Conservation (phyloP, 92 coral and sea anemone genomes). For the Phenganax subtilis region DNA sequence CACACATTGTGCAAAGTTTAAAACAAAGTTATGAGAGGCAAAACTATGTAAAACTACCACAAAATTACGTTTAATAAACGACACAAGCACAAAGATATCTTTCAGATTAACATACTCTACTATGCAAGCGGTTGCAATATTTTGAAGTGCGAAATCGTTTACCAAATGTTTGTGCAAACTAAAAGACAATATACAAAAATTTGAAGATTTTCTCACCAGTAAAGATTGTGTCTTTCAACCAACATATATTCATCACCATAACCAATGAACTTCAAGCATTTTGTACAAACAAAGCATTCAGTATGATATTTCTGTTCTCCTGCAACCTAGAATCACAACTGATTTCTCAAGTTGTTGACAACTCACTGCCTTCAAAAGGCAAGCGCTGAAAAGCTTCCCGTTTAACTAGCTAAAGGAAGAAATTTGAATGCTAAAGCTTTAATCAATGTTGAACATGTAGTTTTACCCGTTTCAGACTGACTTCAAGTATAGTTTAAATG, state of each 20-base stretch:
- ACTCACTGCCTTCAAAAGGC: neutral
- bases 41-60: too few species aligned
- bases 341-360: neutral
- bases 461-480: neutral
- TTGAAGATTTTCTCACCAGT: conserved; percentile 59
- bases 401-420: too few species aligned
- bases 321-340: conserved; percentile 53
- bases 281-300: conserved; percentile 81
- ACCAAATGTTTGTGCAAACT: neutral
- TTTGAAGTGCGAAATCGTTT: neutral
- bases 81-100: conserved; percentile 1
- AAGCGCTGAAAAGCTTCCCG: neutral
- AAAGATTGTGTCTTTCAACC: conserved; percentile 79
- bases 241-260: conserved; percentile 81
- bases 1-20: too few species aligned
- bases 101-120: conserved; percentile 2
- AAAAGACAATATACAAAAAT: neutral
- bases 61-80: neutral
- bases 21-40: too few species aligned
- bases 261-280: conserved; percentile 66
- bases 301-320: conserved; percentile 93
- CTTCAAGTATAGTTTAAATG: neutral
- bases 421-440: neutral
- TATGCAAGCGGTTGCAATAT: neutral
- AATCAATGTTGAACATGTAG: neutral